These are phyloP conservation scores for Latrodectus geometricus DNA, from an alignment of 1,140 invertebrate species.

Conservation along the genomic window DNA sequence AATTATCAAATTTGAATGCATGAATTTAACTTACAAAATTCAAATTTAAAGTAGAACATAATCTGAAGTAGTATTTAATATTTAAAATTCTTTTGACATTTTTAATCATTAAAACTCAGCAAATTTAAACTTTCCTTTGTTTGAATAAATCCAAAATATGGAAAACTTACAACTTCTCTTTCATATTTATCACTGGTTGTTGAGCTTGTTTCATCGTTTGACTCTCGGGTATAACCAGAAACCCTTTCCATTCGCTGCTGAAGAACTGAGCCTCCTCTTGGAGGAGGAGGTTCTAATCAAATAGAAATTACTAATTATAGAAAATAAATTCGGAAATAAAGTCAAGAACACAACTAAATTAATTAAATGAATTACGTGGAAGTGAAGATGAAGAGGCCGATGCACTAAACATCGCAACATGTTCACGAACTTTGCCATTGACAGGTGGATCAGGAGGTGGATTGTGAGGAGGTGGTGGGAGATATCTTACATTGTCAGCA, in stretches of 20 bases:
- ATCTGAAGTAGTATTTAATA: too few relatives aligned
- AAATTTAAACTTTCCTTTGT: not conserved
- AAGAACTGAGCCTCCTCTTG: conserved; percentile 36
- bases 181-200: conserved; percentile 62
- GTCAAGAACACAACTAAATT: not conserved
- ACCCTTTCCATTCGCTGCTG: conserved; percentile 56
- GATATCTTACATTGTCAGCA: conserved; percentile 33
- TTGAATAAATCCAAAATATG: not conserved
- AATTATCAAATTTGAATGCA: too few relatives aligned
- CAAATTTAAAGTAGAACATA: too few relatives aligned
- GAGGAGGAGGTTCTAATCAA: conserved; percentile 29
- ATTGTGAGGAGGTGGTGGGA: conserved; percentile 57
- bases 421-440: conserved; percentile 59
- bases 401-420: conserved; percentile 58
- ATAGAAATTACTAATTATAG: not conserved
- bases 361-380: conserved; percentile 29
- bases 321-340: not conserved
- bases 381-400: conserved; percentile 38
- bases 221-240: conserved; percentile 47
- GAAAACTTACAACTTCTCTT: conserved; percentile 62
- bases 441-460: conserved; percentile 60
- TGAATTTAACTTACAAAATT: too few relatives aligned
- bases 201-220: conserved; percentile 61
- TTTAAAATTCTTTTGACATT: too few relatives aligned
- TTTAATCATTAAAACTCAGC: too few relatives aligned